These are phyloP conservation scores for Crotalus viridis DNA, from an alignment of 2,113 vertebrate genomes.

Conservation along the genomic window DNA sequence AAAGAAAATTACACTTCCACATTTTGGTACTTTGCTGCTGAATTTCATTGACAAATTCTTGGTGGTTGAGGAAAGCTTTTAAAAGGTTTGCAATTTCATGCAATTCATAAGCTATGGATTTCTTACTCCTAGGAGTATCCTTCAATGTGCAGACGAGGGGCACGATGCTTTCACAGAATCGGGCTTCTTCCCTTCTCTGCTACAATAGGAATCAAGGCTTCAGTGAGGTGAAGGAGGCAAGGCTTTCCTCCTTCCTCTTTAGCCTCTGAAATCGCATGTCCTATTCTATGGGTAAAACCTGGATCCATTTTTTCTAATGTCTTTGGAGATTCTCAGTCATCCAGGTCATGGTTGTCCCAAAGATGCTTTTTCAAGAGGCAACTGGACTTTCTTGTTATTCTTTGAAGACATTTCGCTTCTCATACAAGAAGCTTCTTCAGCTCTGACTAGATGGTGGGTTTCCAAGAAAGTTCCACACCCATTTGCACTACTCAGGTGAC, in stretches of 20 bases:
- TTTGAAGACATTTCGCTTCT: too few species aligned
- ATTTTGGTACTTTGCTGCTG: neutral
- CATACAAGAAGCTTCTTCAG: too few species aligned
- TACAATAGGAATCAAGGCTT: neutral
- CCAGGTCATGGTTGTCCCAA: too few species aligned
- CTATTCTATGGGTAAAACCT: neutral
- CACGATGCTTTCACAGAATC: neutral
- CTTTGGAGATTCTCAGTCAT: too few species aligned
- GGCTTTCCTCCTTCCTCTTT: neutral
- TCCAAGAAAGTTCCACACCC: too few species aligned
- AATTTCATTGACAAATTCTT: neutral
- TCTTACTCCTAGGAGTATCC: neutral
- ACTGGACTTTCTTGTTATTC: too few species aligned
- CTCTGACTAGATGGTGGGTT: too few species aligned
- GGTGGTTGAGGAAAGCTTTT: neutral
- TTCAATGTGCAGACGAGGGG: neutral
- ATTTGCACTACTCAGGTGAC: too few species aligned
- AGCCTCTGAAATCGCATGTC: neutral
- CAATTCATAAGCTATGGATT: neutral
- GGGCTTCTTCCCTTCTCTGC: neutral
- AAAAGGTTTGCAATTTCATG: neutral
- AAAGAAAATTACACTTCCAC: neutral
- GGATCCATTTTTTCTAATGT: neutral
- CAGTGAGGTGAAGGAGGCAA: neutral
- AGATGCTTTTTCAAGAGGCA: too few species aligned